Evolutionary conservation across 2,888 invertebrate genomes (phyloP), one percentile per base, ranked within the genome.

Genomic region (Leptopilina drosophilae): DNA sequence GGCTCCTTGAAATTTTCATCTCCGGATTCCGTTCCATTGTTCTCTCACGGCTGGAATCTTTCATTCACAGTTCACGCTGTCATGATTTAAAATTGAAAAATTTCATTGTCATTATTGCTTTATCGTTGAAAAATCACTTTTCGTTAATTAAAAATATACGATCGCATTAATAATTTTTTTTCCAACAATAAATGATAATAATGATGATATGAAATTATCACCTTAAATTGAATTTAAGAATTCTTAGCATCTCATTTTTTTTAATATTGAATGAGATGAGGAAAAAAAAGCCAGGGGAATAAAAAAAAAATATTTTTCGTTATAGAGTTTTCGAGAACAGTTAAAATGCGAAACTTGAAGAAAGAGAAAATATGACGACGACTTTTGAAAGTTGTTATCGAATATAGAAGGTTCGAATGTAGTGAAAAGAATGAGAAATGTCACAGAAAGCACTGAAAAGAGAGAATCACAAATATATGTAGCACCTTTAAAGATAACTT

Each of bases 301-400:
- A 20, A 56, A 56, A 20, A 49, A 14, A 26, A 56, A 8, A 20
- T n/a, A 73, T 73, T 53, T 65, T 75, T 69, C 67, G 11, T 42
- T 62, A 49, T 49, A 11, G 79, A 81, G 79, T 69, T 78, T 78
- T 77, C 49, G 76, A 62, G 76, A 53, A 42, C 15, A 76, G 75
- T 78, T 81, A 81, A 79, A 81, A 79, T 64, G 77, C 42, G 73
- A 56, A 73, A 56, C 69, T 73, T 53, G 26, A 62, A 59, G 49
- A 64, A 64, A 40, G 75, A 66, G 77, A 64, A 78, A 64, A 76
- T 62, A 78, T 73, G 75, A 62, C 49, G 66, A 77, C 77, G 76
- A 82, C 77, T 80, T 82, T 82, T 76, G 65, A 82, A 80, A 82
- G 82, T 80, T 82, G 80, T 80, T 80, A 80, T 82, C 82, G 80